Evolutionary conservation across 2,113 vertebrate genomes (phyloP).

Genomic region (Limnothrissa miodon): DNA sequence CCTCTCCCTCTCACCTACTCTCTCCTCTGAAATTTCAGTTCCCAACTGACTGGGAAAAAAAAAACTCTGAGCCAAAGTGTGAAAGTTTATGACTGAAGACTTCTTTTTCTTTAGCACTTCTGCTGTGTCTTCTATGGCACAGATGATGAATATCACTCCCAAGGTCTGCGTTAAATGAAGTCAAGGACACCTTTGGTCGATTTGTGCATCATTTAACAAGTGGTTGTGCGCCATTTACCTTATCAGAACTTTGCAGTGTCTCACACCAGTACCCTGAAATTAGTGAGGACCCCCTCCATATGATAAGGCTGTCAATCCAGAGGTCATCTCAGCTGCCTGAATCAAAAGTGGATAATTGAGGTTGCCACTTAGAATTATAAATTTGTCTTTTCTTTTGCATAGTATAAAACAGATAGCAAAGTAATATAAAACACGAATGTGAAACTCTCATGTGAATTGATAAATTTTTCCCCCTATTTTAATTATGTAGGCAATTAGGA

Average conservation of each 20-base stretch:
- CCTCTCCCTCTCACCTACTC: background rate
- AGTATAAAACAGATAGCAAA: conserved; percentile 35
- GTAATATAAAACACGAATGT: conserved; percentile 14
- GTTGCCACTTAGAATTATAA: conserved; percentile 42
- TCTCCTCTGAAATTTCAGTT: conserved; percentile 42
- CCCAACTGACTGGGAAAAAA: conserved; percentile 47
- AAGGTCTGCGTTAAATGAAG: conserved; percentile 44
- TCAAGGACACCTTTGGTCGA: conserved; percentile 40
- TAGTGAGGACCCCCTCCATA: conserved; percentile 40
- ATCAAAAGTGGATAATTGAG: conserved; percentile 53
- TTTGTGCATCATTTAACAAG: conserved; percentile 40
- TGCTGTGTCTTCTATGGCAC: conserved; percentile 19
- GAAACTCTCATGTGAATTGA: conserved; percentile 21
- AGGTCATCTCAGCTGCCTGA: conserved; percentile 48
- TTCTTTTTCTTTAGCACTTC: conserved; percentile 33
- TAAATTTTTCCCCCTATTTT: background rate
- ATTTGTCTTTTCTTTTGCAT: conserved; percentile 34
- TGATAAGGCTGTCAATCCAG: conserved; percentile 52
- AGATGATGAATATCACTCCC: conserved; percentile 37
- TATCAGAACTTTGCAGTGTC: conserved; percentile 45
- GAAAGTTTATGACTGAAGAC: conserved; percentile 29
- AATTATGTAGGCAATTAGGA: conserved; percentile 8
- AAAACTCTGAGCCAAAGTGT: conserved; percentile 31
- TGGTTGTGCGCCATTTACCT: conserved; percentile 47
- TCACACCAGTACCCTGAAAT: conserved; percentile 36